Conservation (phyloP, 2,797 vertebrate genomes). For the Semotilus atromaculatus region DNA sequence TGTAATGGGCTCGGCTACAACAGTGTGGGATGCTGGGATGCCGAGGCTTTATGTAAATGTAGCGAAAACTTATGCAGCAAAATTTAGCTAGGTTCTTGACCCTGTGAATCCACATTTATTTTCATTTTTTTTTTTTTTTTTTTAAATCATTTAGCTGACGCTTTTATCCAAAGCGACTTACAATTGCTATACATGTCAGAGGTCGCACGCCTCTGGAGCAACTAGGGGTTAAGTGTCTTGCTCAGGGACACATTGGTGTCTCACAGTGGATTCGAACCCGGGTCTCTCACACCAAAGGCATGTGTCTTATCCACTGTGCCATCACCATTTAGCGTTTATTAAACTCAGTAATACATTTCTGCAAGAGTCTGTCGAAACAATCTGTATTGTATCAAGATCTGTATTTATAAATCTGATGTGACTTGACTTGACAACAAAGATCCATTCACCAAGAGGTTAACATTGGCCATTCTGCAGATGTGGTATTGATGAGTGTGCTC, state of each 20-base stretch:
- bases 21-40: slow-evolving; percentile 53
- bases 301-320: too few species aligned
- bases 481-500: background rate
- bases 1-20: slow-evolving; percentile 74
- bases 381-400: background rate
- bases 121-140: too few species aligned
- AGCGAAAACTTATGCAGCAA: background rate
- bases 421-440: slow-evolving; percentile 19
- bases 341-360: background rate
- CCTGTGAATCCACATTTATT: slow-evolving; percentile 7
- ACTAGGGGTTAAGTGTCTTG: too few species aligned
- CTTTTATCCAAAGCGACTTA: too few species aligned
- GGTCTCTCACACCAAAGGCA: too few species aligned
- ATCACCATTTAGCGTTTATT: too few species aligned
- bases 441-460: slow-evolving; percentile 19
- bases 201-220: too few species aligned
- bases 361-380: background rate
- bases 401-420: background rate
- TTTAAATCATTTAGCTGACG: too few species aligned
- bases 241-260: too few species aligned
- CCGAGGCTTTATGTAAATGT: background rate
- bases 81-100: background rate
- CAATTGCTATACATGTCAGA: too few species aligned
- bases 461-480: background rate
- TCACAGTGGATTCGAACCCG: too few species aligned